These are phyloP conservation scores for Leptonema lineaticorne DNA, from an alignment of 1,140 invertebrate genomes.

Conservation along the genomic window DNA sequence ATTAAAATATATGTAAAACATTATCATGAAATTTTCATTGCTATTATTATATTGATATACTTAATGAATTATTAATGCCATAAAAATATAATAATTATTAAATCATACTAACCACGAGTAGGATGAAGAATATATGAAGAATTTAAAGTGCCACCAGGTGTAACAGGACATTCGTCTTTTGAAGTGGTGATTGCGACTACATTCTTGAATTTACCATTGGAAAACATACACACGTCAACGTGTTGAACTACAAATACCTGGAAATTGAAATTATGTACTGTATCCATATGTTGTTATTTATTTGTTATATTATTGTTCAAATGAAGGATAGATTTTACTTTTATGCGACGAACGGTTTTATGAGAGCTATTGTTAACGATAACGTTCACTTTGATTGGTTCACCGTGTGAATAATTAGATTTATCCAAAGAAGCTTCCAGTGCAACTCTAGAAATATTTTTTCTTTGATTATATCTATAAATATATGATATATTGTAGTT, in stretches of 20 bases:
- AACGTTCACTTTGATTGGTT: slow-evolving; percentile 85
- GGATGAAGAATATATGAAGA: slow-evolving; percentile 68
- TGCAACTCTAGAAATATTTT: slow-evolving; percentile 55
- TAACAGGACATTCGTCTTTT: slow-evolving; percentile 65
- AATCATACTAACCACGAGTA: slow-evolving; percentile 58
- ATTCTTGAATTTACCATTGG: slow-evolving; percentile 98
- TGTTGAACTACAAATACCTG: slow-evolving; percentile 90
- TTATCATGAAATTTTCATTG: too few relatives aligned
- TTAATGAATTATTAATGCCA: too few relatives aligned
- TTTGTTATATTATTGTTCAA: neutral
- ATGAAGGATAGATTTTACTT: slow-evolving; percentile 46
- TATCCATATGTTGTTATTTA: neutral
- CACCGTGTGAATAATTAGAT: slow-evolving; percentile 90
- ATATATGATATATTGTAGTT: neutral
- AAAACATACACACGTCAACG: slow-evolving; percentile 99
- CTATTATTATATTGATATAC: too few relatives aligned
- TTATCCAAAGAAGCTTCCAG: slow-evolving; percentile 92
- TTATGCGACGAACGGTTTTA: slow-evolving; percentile 92
- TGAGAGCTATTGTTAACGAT: slow-evolving; percentile 91
- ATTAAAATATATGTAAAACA: too few relatives aligned
- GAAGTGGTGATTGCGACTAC: slow-evolving; percentile 86
- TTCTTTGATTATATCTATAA: neutral
- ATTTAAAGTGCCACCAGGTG: slow-evolving; percentile 62
- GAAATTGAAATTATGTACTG: slow-evolving; percentile 24
- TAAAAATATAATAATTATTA: neutral